Evolutionary conservation across 2,113 vertebrate genomes (phyloP), one percentile per base, ranked within the genome.

Genomic region (Lathamus discolor): DNA sequence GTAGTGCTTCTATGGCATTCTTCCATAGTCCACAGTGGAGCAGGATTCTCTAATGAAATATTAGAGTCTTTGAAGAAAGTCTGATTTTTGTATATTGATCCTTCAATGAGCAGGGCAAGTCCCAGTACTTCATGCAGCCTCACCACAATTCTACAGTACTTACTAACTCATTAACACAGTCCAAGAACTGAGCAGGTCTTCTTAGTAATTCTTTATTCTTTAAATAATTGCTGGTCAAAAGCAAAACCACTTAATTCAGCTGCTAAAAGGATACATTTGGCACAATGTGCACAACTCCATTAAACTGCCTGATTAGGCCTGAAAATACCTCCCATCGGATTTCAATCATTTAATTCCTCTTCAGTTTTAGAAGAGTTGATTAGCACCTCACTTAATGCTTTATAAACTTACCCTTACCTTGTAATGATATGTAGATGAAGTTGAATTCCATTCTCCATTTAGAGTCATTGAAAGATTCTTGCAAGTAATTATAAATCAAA

Each of bases 371-470:
- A 61, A 66, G 52, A 59, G 49, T 23, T 48, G 4, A 92, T 94
- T 93, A 85, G 18, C 69, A 86, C 67, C 68, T 93, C 79, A 81
- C 54, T 91, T 86, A 90, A 13, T 68, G 55, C 55, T 79, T 91
- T 67, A 90, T 39, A 88, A 93, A 88, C 76, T 78, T 75, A 67
- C 22, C 63, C 37, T 92, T 92, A 75, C 59, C 51, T 92, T 90
- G 43, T 66, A 95, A 90, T 87, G 70, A 57, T 77, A 90, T 62
- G 59, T 80, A 96, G 82, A 94, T 70, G 79, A 55, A 86, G 16
- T 35, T 83, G 59, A 86, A 96, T 93, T 92, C 88, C 68, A 70
- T 70, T 83, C 59, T 83, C 79, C 54, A 37, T 77, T 93, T 93
- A 86, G 55, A 83, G 81, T 10, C 59, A 74, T 7, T 63, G 81